Conservation (phyloP, 2,113 vertebrate species). For the Petroica traversi region DNA sequence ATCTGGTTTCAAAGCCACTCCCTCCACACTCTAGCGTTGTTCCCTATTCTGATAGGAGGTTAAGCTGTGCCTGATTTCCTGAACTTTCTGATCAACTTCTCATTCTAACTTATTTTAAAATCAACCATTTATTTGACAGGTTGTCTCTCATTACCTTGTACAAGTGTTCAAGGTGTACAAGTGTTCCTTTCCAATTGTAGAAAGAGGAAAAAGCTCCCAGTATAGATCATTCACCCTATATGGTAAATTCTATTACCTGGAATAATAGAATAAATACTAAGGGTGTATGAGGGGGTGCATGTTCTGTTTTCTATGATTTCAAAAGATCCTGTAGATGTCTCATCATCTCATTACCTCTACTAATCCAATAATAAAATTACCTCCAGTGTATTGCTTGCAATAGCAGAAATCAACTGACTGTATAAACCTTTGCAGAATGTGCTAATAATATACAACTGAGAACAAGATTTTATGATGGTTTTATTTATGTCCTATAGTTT, state of each 20-base stretch:
- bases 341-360: background rate
- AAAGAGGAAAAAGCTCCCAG: background rate
- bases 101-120: background rate
- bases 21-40: background rate
- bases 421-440: background rate
- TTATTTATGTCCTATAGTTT: background rate
- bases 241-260: background rate
- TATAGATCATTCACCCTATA: background rate
- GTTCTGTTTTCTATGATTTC: background rate
- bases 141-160: background rate
- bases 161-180: background rate
- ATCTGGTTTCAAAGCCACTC: background rate
- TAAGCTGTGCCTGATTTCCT: background rate
- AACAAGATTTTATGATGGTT: background rate
- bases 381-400: background rate
- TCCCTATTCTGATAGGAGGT: background rate
- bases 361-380: background rate
- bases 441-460: background rate
- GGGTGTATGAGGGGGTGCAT: accelerated
- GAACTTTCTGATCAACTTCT: background rate
- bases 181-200: background rate
- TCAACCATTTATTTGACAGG: background rate
- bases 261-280: background rate
- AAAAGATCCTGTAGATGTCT: background rate
- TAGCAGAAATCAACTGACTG: background rate